Evolutionary conservation across 2,888 invertebrate genomes (phyloP).

Genomic region (Synanthedon tipuliformis): DNA sequence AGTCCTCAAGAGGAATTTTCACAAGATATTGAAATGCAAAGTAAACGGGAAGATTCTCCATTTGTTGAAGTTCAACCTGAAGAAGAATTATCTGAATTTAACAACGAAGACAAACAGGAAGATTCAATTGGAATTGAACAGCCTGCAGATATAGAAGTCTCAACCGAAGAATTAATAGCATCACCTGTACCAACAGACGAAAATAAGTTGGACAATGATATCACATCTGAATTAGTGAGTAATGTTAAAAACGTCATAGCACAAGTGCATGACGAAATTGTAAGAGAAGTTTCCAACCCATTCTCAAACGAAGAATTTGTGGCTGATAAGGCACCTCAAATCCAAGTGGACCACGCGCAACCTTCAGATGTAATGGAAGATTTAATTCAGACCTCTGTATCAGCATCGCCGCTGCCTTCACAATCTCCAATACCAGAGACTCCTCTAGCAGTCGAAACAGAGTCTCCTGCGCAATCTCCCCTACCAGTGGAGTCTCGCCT

Average conservation of each 20-base stretch:
- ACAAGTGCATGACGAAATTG: constrained; percentile 23
- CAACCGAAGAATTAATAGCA: constrained; percentile 13
- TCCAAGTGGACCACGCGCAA: constrained; percentile 5
- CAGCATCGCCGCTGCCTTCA: constrained; percentile 10
- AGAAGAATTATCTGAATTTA: neutral
- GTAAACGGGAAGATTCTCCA: constrained; percentile 37
- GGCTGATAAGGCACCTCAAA: neutral
- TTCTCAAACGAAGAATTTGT: constrained; percentile 16
- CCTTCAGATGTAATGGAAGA: constrained; percentile 6
- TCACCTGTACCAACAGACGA: constrained; percentile 15
- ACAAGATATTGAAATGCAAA: constrained; percentile 48
- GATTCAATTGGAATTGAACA: neutral
- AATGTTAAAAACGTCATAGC: constrained; percentile 18
- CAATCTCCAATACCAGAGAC: constrained; percentile 16
- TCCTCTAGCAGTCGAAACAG: constrained; percentile 13
- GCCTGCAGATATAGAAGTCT: constrained; percentile 11
- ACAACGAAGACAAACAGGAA: neutral
- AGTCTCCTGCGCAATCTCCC: constrained; percentile 9
- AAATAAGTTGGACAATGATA: constrained; percentile 13
- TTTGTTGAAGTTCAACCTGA: constrained; percentile 18
- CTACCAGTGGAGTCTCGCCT: constrained; percentile 6
- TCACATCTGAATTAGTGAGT: constrained; percentile 19
- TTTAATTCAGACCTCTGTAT: neutral
- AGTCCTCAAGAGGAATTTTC: constrained; percentile 48
- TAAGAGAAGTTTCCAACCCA: constrained; percentile 1